Percentiles rank a stretch among this genome's conserved stretches.
These are phyloP conservation scores for Poecilobothrus nobilitatus DNA, from an alignment of 2,888 invertebrate species.

Conservation along the genomic window DNA sequence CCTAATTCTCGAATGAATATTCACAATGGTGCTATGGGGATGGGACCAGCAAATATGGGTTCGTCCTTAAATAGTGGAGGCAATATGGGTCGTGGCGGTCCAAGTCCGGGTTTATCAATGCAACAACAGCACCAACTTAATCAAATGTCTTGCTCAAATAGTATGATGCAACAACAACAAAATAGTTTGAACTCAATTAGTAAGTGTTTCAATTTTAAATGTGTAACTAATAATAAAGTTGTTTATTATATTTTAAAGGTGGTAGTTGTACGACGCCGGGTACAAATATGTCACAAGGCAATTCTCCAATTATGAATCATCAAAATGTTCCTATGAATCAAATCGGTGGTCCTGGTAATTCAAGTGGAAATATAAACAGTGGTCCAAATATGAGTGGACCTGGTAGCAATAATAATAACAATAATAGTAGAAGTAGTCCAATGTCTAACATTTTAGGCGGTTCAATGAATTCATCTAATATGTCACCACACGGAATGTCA, in stretches of 20 bases:
- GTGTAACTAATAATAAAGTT: not conserved
- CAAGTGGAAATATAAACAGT: slow-evolving; percentile 25
- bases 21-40: slow-evolving; percentile 49
- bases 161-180: slow-evolving; percentile 15
- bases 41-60: slow-evolving; percentile 35
- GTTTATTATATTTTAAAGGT: slow-evolving; percentile 17
- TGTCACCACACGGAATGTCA: not conserved
- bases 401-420: slow-evolving; percentile 19
- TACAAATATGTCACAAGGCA: slow-evolving; percentile 17
- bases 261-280: slow-evolving; percentile 23
- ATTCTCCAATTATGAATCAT: slow-evolving; percentile 36
- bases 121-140: slow-evolving; percentile 23
- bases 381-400: slow-evolving; percentile 25
- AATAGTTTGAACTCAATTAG: slow-evolving; percentile 47
- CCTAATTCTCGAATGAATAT: slow-evolving; percentile 40
- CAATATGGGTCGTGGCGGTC: slow-evolving; percentile 22
- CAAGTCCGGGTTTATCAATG: slow-evolving; percentile 29
- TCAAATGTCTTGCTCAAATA: slow-evolving; percentile 44
- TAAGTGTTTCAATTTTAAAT: not conserved
- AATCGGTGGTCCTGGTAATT: slow-evolving; percentile 25
- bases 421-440: slow-evolving; percentile 22
- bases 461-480: slow-evolving; percentile 28
- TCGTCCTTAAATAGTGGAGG: slow-evolving; percentile 20
- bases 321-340: slow-evolving; percentile 45
- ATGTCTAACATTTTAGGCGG: slow-evolving; percentile 11